Conservation (phyloP, 1,140 invertebrate genomes). For the Hypsibius dujardini region DNA sequence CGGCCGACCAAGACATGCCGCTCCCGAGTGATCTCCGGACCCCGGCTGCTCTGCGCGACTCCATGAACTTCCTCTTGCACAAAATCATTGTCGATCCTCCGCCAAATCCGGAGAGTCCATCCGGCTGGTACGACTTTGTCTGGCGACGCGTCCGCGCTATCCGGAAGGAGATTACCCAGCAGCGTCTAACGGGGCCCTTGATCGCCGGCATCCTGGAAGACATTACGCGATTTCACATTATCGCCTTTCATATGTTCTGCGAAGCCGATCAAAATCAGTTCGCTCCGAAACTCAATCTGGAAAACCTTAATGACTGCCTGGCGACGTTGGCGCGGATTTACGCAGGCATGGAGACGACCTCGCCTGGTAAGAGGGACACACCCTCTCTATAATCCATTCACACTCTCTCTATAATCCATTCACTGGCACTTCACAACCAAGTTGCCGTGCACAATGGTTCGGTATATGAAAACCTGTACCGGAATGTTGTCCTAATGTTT, state of each 20-base stretch:
- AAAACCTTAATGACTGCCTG: constrained; percentile 87
- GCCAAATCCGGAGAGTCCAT: constrained; percentile 39
- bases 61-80: constrained; percentile 72
- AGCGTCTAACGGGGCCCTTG: constrained; percentile 64
- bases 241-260: constrained; percentile 67
- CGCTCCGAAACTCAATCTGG: constrained; percentile 86
- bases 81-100: constrained; percentile 46
- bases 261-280: constrained; percentile 69
- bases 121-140: constrained; percentile 37
- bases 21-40: constrained; percentile 77
- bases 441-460: too few species aligned
- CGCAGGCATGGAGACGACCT: constrained; percentile 50
- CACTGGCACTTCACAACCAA: too few species aligned
- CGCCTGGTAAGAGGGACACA: too few species aligned
- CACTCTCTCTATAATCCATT: too few species aligned
- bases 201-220: constrained; percentile 70
- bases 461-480: too few species aligned
- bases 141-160: constrained; percentile 51
- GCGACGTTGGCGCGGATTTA: constrained; percentile 85
- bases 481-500: too few species aligned
- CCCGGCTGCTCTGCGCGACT: constrained; percentile 54
- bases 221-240: constrained; percentile 91
- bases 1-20: constrained; percentile 82
- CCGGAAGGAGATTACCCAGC: constrained; percentile 82
- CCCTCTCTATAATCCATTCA: too few species aligned